Conservation (phyloP, 2,797 vertebrate species). For the Eremophila alpestris region DNA sequence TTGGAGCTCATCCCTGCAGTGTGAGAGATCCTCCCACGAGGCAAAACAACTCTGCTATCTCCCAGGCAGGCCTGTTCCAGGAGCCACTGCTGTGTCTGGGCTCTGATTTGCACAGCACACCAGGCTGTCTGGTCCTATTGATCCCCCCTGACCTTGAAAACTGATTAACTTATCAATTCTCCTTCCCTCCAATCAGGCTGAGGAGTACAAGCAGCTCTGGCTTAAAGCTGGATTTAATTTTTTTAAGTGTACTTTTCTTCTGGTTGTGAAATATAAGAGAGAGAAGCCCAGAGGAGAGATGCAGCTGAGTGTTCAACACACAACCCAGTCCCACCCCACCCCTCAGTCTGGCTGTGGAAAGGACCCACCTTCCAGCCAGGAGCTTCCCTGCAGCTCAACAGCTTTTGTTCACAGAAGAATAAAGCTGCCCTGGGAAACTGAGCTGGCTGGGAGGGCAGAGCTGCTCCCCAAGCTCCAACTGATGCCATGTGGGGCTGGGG, state of each 20-base stretch:
- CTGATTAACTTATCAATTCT: not conserved
- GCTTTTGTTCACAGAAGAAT: slow-evolving; percentile 32
- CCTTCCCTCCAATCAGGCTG: not conserved
- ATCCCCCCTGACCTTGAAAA: not conserved
- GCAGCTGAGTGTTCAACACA: not conserved
- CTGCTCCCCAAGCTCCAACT: not conserved
- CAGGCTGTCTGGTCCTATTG: not conserved
- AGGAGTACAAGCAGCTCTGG: not conserved
- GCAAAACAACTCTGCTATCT: not conserved
- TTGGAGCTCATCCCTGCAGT: not conserved
- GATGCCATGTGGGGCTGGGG: slow-evolving; percentile 18
- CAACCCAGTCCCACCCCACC: not conserved
- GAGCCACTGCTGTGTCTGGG: not conserved
- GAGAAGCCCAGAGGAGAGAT: not conserved
- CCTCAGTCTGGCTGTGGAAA: not conserved
- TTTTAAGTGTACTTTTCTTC: not conserved
- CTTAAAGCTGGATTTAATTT: not conserved
- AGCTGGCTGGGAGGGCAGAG: not conserved
- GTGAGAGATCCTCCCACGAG: not conserved
- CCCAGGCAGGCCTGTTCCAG: not conserved
- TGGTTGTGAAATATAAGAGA: not conserved
- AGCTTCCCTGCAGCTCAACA: not conserved
- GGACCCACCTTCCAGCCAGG: slow-evolving; percentile 18
- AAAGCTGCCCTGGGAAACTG: not conserved
- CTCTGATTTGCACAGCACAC: not conserved